Percentiles rank a stretch among this genome's conserved stretches.
Conservation (phyloP, 2,797 vertebrate species). For the Sitta carolinensis region DNA sequence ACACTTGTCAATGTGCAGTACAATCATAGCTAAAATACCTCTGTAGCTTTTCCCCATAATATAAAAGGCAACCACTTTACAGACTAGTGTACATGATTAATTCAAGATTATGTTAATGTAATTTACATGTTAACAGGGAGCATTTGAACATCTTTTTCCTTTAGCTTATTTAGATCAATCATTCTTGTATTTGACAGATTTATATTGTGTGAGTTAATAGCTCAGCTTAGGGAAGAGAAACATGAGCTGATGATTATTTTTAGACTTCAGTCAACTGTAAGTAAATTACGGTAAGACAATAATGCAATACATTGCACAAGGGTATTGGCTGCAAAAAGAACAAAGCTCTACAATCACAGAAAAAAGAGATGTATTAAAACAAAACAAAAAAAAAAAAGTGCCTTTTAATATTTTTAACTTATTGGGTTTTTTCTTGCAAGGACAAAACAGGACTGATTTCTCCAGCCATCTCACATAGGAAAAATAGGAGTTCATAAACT, state of each 20-base stretch:
- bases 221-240: conserved; percentile 29
- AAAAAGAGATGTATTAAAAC: neutral
- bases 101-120: conserved; percentile 66
- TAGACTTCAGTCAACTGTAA: conserved; percentile 30
- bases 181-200: conserved; percentile 35
- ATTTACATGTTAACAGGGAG: conserved; percentile 58
- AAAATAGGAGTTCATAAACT: neutral
- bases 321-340: neutral
- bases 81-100: conserved; percentile 37
- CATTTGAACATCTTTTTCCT: conserved; percentile 42
- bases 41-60: conserved; percentile 18
- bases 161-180: conserved; percentile 39
- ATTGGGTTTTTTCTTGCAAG: neutral
- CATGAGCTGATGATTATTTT: conserved; percentile 37
- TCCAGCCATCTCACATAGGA: neutral
- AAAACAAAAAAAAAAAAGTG: neutral
- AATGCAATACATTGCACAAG: neutral
- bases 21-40: conserved; percentile 21
- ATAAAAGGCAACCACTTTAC: conserved; percentile 52
- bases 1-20: conserved; percentile 20
- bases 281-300: neutral
- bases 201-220: conserved; percentile 22
- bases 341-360: neutral
- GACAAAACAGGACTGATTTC: neutral
- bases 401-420: neutral